Evolutionary conservation across 2,797 vertebrate genomes (phyloP).

Genomic region (Picus viridis): DNA sequence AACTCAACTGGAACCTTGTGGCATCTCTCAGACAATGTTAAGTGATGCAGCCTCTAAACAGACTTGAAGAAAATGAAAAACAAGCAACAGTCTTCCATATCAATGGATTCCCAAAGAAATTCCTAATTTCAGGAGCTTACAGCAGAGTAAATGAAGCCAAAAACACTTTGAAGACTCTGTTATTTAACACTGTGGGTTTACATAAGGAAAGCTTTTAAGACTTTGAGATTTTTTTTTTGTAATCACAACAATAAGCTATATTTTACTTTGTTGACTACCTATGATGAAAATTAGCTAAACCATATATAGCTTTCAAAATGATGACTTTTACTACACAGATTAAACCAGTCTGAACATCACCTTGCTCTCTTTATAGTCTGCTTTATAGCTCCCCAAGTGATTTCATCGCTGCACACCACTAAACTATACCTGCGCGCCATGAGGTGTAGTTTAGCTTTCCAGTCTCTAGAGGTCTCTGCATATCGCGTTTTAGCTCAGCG

Average conservation of each 20-base stretch:
- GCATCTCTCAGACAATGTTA: not conserved
- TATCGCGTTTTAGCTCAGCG: constrained; percentile 59
- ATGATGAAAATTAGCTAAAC: constrained; percentile 2
- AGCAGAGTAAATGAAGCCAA: not conserved
- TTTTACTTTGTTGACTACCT: constrained; percentile 43
- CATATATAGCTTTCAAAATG: not conserved
- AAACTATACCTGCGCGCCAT: not conserved
- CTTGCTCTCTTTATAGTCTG: constrained; percentile 15
- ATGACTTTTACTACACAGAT: not conserved
- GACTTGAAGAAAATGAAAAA: not conserved
- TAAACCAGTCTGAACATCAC: not conserved
- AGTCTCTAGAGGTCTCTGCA: constrained; percentile 82
- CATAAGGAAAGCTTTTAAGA: not conserved
- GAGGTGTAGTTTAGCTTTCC: constrained; percentile 64
- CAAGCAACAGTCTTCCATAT: not conserved
- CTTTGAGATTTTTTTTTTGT: not conserved
- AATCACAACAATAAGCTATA: constrained; percentile 14
- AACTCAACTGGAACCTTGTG: constrained; percentile 11
- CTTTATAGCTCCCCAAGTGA: not conserved
- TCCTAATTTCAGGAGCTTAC: not conserved
- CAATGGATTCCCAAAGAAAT: not conserved
- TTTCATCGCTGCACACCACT: not conserved
- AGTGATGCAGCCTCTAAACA: not conserved
- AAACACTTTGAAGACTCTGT: not conserved
- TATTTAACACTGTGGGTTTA: not conserved